Base-by-base conservation (phyloP, 1,140 invertebrate species). In the Macrosteles quadrilineatus region DNA sequence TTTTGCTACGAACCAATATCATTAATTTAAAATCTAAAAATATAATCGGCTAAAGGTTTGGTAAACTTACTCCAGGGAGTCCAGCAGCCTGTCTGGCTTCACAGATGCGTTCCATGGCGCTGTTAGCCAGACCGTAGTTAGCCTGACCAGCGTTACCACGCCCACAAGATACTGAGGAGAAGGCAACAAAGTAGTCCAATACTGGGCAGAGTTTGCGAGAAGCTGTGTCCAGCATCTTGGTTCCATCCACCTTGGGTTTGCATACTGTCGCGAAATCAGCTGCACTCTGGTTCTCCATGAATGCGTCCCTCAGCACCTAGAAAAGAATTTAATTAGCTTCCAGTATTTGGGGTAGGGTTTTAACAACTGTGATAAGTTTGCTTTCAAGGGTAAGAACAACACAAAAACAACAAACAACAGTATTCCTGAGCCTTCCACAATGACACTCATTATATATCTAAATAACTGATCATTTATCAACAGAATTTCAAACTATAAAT, bases 71-170 rank as follows among this genome's bases (percentile, higher is more conserved):
- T 30, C 87, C 90, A 67, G 91, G 91, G 36, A 96, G 81, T n/a
- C 91, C 94, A 76, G 88, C 88, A 14, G 84, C 83, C 77, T 91
- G 90, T 69, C 97, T 86, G 63, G 88, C 84, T 82, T 98, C 96
- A 75, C 92, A 90, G 43, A 98, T 90, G 65, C 96, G 87, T 81
- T 98, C 97, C 95, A 98, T 98, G 3, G 90, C 90, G 0, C 95
- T 97, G 81, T 99, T 99, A 27, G 97, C 95, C 73, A 94, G 85
- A 65, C 96, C 97, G 78, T 99, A 99, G 83, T 98, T 99, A 23
- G 90, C 87, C 82, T 99, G 97, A 1, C 97, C 97, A 68, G 90
- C 86, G 81, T 98, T 98, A 68, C 97, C 97, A 67, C 95, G 88
- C 9, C 96, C 97, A 81, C 95, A 96, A 17, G 92, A 92, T 21